Evolutionary conservation across 2,888 invertebrate genomes (phyloP).

Genomic region (Cacoxenus indagator): DNA sequence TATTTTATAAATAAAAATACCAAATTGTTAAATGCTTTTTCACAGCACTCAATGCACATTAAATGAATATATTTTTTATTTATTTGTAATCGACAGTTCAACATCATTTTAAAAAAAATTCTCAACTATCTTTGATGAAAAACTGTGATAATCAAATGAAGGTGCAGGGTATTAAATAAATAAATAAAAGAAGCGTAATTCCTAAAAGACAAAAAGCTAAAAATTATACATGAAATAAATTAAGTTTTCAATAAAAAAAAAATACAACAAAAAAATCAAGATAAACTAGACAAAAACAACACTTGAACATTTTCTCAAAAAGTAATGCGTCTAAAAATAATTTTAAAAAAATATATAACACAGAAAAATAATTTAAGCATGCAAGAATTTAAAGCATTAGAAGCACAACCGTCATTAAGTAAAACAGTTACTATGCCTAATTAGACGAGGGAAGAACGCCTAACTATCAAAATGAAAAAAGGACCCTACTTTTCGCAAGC

Average conservation of each 20-base stretch:
- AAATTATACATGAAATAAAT: slow-evolving; percentile 40
- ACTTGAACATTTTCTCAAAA: background rate
- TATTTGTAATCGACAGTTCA: background rate
- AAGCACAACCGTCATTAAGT: too few relatives aligned
- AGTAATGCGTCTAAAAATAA: background rate
- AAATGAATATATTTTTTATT: too few relatives aligned
- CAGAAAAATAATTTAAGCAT: background rate
- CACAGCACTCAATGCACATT: too few relatives aligned
- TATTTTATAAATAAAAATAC: too few relatives aligned
- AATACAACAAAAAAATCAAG: slow-evolving; percentile 36
- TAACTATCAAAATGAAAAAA: too few relatives aligned
- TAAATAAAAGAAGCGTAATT: slow-evolving; percentile 38
- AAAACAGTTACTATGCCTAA: too few relatives aligned
- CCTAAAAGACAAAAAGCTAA: slow-evolving; percentile 27
- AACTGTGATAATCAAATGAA: slow-evolving; percentile 69
- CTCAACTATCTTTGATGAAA: slow-evolving; percentile 67
- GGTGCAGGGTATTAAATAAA: slow-evolving; percentile 69
- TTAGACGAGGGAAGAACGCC: too few relatives aligned
- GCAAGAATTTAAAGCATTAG: too few relatives aligned
- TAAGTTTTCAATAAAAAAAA: slow-evolving; percentile 42
- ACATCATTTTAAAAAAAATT: slow-evolving; percentile 39
- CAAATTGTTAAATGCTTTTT: too few relatives aligned
- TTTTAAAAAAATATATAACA: background rate
- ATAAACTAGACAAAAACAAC: background rate
- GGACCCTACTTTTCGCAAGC: too few relatives aligned